phyloP scores from a whole-genome alignment of 2,113 vertebrate genomes.

The Colinus virginianus region DNA sequence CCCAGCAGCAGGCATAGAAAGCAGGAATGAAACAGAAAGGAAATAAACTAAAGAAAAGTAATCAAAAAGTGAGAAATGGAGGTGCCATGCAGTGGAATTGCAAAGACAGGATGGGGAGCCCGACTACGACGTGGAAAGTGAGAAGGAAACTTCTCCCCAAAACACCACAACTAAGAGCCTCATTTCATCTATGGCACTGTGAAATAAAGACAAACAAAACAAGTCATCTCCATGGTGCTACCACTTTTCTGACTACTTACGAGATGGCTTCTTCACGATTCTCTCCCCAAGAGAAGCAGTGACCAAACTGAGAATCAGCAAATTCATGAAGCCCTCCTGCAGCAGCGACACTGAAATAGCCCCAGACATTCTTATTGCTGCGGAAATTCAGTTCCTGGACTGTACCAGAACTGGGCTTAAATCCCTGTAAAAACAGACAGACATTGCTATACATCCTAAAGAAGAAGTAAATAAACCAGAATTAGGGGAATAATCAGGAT shows the following conservation, averaged over 20 bases:
- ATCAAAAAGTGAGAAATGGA: neutral
- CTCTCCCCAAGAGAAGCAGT: slow-evolving; percentile 99
- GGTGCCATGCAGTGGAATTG: neutral
- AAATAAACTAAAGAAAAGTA: neutral
- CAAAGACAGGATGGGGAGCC: neutral
- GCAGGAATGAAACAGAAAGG: neutral
- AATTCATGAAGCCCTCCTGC: slow-evolving; percentile 98
- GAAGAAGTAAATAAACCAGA: neutral
- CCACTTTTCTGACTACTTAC: slow-evolving; percentile 79
- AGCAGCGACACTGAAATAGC: slow-evolving; percentile 98
- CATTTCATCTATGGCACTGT: neutral
- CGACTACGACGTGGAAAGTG: neutral
- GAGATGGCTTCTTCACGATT: slow-evolving; percentile 99
- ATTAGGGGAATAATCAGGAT: neutral
- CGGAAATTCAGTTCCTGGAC: slow-evolving; percentile 99
- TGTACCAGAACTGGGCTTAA: slow-evolving; percentile 97
- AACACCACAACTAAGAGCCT: neutral
- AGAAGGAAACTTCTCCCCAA: neutral
- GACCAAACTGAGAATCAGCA: slow-evolving; percentile 97
- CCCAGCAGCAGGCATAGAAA: neutral
- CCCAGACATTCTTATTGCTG: slow-evolving; percentile 99
- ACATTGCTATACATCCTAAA: neutral
- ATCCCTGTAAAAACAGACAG: slow-evolving; percentile 84
- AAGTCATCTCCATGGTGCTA: neutral
- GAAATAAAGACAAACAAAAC: neutral